Percentiles rank a stretch among this genome's conserved stretches.
Evolutionary conservation across 1,140 invertebrate species (phyloP).

Genomic region (Argopecten irradians): DNA sequence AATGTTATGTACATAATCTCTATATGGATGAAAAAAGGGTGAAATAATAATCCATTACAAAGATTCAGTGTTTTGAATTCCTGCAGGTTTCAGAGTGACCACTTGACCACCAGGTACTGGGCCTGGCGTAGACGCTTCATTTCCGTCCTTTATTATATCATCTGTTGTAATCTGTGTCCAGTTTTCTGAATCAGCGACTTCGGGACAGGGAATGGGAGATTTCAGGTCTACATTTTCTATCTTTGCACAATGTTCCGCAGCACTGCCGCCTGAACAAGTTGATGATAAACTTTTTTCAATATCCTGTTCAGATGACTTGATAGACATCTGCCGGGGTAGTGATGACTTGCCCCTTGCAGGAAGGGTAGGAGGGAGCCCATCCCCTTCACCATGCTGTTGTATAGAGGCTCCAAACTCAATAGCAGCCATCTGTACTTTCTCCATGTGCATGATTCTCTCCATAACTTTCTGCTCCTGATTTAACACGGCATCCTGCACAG

Average conservation of each 20-base stretch:
- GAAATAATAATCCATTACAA: neutral
- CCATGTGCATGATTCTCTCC: slow-evolving; percentile 45
- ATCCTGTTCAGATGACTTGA: slow-evolving; percentile 21
- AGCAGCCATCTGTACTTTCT: slow-evolving; percentile 45
- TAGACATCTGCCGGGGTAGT: neutral
- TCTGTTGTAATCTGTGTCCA: neutral
- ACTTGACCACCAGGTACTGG: neutral
- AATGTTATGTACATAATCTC: no score
- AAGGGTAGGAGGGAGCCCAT: slow-evolving; percentile 25
- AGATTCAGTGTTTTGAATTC: neutral
- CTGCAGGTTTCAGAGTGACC: neutral
- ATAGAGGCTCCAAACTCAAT: slow-evolving; percentile 51
- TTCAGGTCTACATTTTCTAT: slow-evolving; percentile 25
- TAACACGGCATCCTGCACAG: slow-evolving; percentile 38
- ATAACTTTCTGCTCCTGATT: slow-evolving; percentile 38
- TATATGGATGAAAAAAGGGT: no score
- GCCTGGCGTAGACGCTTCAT: neutral
- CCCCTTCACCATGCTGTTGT: slow-evolving; percentile 27
- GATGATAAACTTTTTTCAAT: slow-evolving; percentile 35
- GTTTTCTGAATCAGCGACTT: slow-evolving; percentile 18
- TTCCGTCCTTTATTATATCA: neutral
- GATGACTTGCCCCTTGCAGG: neutral
- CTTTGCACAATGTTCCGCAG: neutral
- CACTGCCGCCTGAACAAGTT: neutral
- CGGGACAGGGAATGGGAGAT: slow-evolving; percentile 50